Conservation (phyloP, 2,797 vertebrate species). For the Eulemur rubriventer region DNA sequence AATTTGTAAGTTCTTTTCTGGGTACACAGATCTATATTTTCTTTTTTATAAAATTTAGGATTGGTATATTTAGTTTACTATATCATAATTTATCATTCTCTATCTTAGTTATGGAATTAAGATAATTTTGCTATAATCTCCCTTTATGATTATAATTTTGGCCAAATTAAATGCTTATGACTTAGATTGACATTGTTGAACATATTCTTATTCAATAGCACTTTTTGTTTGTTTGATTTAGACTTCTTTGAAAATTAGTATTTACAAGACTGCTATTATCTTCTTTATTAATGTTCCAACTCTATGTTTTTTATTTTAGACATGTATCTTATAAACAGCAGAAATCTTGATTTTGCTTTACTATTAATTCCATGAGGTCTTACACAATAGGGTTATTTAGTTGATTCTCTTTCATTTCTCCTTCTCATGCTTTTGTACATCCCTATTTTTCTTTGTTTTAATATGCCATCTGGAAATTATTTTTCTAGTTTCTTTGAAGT, state of each 20-base stretch:
- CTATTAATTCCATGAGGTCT: neutral
- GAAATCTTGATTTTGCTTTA: neutral
- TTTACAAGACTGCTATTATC: neutral
- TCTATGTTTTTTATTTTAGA: neutral
- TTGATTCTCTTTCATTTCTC: neutral
- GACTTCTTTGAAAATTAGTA: neutral
- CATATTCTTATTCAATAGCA: neutral
- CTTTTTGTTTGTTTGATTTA: neutral
- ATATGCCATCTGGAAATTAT: slow-evolving; percentile 55
- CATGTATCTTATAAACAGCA: neutral
- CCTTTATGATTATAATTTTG: neutral
- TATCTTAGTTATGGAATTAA: neutral
- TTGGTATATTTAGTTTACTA: neutral
- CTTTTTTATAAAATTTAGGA: neutral
- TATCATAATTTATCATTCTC: neutral
- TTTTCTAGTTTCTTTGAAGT: slow-evolving; percentile 45
- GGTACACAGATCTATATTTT: neutral
- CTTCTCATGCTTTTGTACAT: neutral
- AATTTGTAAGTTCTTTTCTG: neutral
- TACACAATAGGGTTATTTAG: neutral
- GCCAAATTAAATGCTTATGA: neutral
- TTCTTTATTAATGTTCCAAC: neutral
- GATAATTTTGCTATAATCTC: neutral
- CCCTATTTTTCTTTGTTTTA: slow-evolving; percentile 28
- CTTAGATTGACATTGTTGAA: neutral